Conservation (phyloP, 2,797 vertebrate genomes). For the Helostoma temminkii region DNA sequence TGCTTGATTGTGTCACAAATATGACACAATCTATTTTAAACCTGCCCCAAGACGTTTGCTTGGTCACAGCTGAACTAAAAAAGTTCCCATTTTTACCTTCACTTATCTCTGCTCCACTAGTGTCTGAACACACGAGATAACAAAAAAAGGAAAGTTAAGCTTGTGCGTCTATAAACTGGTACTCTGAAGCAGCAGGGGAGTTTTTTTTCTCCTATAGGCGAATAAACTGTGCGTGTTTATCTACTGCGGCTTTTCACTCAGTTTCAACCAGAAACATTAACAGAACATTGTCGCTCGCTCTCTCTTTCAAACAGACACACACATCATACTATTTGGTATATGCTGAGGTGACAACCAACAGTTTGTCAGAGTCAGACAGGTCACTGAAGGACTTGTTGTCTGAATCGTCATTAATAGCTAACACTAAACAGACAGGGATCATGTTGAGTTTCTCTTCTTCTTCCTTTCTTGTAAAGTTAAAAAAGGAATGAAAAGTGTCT, state of each 20-base stretch:
- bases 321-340: constrained; percentile 46
- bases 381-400: constrained; percentile 73
- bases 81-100: not conserved
- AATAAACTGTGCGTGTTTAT: constrained; percentile 56
- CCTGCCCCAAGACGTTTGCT: not conserved
- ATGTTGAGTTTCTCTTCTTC: no score
- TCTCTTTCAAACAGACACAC: not conserved
- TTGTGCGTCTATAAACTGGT: constrained; percentile 4
- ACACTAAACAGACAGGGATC: constrained; percentile 40
- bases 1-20: not conserved
- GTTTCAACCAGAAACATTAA: not conserved
- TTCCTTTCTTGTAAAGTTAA: not conserved
- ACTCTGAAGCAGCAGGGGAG: not conserved
- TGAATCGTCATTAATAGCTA: constrained; percentile 80
- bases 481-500: not conserved
- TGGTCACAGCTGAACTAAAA: not conserved
- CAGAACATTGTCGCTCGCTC: not conserved
- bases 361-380: constrained; percentile 77
- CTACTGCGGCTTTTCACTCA: constrained; percentile 13
- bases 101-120: not conserved
- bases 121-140: not conserved
- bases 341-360: constrained; percentile 43
- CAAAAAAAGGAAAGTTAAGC: not conserved
- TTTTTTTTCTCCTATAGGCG: not conserved
- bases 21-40: not conserved